phyloP scores from a whole-genome alignment of 2,888 invertebrate genomes.

The Muschampia plurimacula region DNA sequence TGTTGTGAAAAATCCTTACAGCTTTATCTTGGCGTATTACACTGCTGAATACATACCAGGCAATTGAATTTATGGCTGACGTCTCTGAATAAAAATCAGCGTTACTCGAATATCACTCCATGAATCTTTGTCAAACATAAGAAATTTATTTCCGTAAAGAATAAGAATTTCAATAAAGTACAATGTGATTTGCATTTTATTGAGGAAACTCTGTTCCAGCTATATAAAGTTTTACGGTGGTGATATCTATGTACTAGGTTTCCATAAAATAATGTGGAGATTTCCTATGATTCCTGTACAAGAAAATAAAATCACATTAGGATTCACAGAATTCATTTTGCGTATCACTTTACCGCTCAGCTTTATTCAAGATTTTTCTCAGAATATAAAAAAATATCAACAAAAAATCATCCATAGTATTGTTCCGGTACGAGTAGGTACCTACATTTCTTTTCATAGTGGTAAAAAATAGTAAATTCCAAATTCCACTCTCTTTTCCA shows the following conservation, averaged over 20 bases:
- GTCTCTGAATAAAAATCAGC: conserved; percentile 38
- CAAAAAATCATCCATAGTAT: no score
- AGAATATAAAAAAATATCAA: no score
- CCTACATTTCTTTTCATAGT: no score
- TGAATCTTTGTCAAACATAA: conserved; percentile 40
- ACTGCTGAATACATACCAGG: conserved; percentile 29
- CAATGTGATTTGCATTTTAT: conserved; percentile 38
- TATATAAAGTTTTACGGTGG: conserved; percentile 10
- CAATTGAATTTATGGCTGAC: conserved; percentile 31
- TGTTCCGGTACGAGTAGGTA: no score
- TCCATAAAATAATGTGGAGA: neutral
- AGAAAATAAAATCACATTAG: no score
- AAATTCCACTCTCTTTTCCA: no score
- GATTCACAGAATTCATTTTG: no score
- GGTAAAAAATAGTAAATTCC: no score
- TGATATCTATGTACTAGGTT: neutral
- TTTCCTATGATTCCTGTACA: no score
- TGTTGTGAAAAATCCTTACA: conserved; percentile 11
- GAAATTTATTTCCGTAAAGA: conserved; percentile 37
- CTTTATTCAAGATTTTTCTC: no score
- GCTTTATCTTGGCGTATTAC: conserved; percentile 24
- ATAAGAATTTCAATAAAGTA: conserved; percentile 38
- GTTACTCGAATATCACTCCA: conserved; percentile 28
- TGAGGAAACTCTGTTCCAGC: conserved; percentile 17
- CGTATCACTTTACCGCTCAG: no score